These are phyloP conservation scores for Gymnobelideus leadbeateri DNA, from an alignment of 2,113 vertebrate genomes.

Conservation along the genomic window DNA sequence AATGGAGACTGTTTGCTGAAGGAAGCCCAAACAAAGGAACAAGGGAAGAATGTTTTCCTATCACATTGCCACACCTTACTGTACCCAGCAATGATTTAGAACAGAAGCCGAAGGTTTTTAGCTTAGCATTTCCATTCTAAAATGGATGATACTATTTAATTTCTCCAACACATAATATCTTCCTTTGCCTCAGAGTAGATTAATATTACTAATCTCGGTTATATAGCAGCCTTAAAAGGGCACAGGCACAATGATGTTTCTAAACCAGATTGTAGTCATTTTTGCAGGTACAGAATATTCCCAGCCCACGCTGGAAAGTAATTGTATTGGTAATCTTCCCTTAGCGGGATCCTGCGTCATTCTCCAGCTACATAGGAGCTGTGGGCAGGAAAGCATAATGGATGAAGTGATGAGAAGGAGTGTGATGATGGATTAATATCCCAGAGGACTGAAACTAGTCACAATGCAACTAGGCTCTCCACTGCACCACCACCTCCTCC, in stretches of 20 bases:
- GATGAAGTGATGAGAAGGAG: slow-evolving; percentile 63
- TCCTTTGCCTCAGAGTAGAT: slow-evolving; percentile 80
- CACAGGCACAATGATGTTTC: slow-evolving; percentile 62
- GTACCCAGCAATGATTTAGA: slow-evolving; percentile 72
- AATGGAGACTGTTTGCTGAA: slow-evolving; percentile 80
- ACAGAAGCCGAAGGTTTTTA: slow-evolving; percentile 69
- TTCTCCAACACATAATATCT: slow-evolving; percentile 73
- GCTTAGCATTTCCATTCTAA: slow-evolving; percentile 83
- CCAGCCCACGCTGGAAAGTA: slow-evolving; percentile 63
- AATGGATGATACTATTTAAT: slow-evolving; percentile 76
- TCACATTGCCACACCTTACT: slow-evolving; percentile 64
- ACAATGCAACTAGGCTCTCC: slow-evolving; percentile 52
- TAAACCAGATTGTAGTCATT: slow-evolving; percentile 73
- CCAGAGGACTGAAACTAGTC: slow-evolving; percentile 63
- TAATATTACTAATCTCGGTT: slow-evolving; percentile 83
- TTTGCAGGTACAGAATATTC: slow-evolving; percentile 63
- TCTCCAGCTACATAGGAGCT: slow-evolving; percentile 55
- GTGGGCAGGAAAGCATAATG: slow-evolving; percentile 60
- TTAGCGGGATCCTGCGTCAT: slow-evolving; percentile 61
- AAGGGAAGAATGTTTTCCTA: slow-evolving; percentile 75
- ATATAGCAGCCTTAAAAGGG: slow-evolving; percentile 75
- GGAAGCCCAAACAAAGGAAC: slow-evolving; percentile 80
- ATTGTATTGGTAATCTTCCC: slow-evolving; percentile 76
- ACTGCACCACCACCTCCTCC: background rate
- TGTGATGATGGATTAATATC: slow-evolving; percentile 75